These are phyloP conservation scores for Megalurothrips usitatus DNA, from an alignment of 2,888 invertebrate genomes.

Conservation along the genomic window DNA sequence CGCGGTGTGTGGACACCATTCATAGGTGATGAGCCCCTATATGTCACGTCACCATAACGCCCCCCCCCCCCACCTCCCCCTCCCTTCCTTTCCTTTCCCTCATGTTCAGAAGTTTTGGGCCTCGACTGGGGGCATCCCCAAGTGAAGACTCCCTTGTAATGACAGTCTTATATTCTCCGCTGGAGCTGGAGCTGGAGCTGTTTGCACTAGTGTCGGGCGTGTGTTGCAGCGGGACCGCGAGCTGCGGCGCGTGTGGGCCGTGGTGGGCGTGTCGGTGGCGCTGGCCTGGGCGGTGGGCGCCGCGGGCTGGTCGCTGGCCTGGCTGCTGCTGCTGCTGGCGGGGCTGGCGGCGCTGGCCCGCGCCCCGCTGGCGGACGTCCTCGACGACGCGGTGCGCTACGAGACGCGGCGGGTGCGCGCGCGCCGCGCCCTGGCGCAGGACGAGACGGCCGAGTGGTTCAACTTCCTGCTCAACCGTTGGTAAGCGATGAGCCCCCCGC, in stretches of 20 bases:
- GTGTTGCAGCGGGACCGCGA: slow-evolving; percentile 43
- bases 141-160: background rate
- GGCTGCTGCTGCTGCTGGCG: slow-evolving; percentile 45
- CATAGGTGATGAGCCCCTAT: slow-evolving; percentile 1
- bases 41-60: background rate
- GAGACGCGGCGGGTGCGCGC: slow-evolving; percentile 47
- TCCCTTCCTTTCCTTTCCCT: background rate
- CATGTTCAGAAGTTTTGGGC: too few relatives aligned
- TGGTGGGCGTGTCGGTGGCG: slow-evolving; percentile 42
- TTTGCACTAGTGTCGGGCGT: background rate
- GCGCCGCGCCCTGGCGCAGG: slow-evolving; percentile 48
- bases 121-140: too few relatives aligned
- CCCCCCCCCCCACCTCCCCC: background rate
- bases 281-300: slow-evolving; percentile 46
- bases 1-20: background rate
- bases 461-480: slow-evolving; percentile 53
- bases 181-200: too few relatives aligned
- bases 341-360: slow-evolving; percentile 43
- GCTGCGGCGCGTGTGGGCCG: slow-evolving; percentile 41
- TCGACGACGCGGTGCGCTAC: slow-evolving; percentile 43
- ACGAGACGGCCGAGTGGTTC: slow-evolving; percentile 54
- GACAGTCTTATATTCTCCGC: too few relatives aligned
- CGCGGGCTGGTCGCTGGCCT: slow-evolving; percentile 45
- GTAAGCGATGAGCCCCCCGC: slow-evolving; percentile 44
- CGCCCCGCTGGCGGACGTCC: slow-evolving; percentile 43